Percentiles rank a stretch among this genome's conserved stretches.
Evolutionary conservation across 2,888 invertebrate genomes (phyloP).

Genomic region (Drosophila aldrichi): DNA sequence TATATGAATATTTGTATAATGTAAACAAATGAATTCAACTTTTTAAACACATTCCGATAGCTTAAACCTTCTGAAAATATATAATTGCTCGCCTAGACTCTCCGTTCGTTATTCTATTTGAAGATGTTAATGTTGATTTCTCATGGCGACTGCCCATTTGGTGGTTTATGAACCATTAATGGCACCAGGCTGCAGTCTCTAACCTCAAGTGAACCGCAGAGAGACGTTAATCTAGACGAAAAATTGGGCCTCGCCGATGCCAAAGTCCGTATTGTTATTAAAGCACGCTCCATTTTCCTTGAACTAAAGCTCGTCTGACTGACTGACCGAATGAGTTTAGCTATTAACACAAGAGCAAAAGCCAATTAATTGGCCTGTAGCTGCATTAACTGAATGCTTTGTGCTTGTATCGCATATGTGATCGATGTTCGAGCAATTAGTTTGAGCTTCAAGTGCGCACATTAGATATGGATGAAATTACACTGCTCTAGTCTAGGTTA

Average conservation of each 20-base stretch:
- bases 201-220: slow-evolving; percentile 50
- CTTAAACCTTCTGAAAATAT: not conserved
- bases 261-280: slow-evolving; percentile 49
- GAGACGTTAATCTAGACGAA: slow-evolving; percentile 25
- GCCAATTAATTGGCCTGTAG: slow-evolving; percentile 53
- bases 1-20: not conserved
- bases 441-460: slow-evolving; percentile 23
- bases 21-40: not conserved
- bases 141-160: slow-evolving; percentile 56
- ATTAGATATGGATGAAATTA: not conserved
- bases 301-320: slow-evolving; percentile 50
- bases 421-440: slow-evolving; percentile 24
- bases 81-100: no score
- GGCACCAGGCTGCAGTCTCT: slow-evolving; percentile 22
- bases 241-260: slow-evolving; percentile 36
- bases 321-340: slow-evolving; percentile 20
- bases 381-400: slow-evolving; percentile 53
- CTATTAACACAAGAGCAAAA: slow-evolving; percentile 50
- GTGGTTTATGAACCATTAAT: slow-evolving; percentile 34
- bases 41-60: not conserved
- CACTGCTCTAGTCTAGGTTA: not conserved
- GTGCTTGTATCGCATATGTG: slow-evolving; percentile 18
- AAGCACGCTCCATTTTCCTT: slow-evolving; percentile 76
- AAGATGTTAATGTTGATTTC: slow-evolving; percentile 48
- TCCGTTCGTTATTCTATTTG: not conserved